Conservation (phyloP, 2,113 vertebrate species). For the Tachuris rubrigastra region DNA sequence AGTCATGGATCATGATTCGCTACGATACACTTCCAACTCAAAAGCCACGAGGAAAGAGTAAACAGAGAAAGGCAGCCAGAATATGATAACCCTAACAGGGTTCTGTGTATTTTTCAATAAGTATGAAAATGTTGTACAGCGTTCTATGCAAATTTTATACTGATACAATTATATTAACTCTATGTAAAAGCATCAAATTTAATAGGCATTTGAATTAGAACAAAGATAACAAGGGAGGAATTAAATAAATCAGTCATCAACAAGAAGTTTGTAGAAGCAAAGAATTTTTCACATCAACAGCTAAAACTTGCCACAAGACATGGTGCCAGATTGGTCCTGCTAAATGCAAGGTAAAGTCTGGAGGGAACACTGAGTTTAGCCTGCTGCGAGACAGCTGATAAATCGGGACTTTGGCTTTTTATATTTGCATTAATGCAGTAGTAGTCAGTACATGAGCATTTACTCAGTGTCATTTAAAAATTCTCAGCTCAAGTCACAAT, state of each 20-base stretch:
- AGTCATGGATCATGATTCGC: neutral
- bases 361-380: neutral
- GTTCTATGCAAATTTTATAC: neutral
- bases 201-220: neutral
- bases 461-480: neutral
- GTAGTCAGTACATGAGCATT: neutral
- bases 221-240: neutral
- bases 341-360: neutral
- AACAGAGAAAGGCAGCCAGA: neutral
- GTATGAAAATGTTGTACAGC: neutral
- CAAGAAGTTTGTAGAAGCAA: neutral
- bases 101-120: neutral
- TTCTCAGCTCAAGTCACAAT: neutral
- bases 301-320: neutral
- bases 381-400: neutral
- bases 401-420: neutral
- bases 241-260: neutral
- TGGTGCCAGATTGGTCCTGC: neutral
- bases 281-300: neutral
- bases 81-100: neutral
- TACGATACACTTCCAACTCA: neutral
- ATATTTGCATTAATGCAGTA: neutral
- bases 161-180: neutral
- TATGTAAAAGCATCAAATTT: neutral
- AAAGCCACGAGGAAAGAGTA: neutral